These are phyloP conservation scores for Antechinus flavipes DNA, from an alignment of 2,113 vertebrate species.

Conservation along the genomic window DNA sequence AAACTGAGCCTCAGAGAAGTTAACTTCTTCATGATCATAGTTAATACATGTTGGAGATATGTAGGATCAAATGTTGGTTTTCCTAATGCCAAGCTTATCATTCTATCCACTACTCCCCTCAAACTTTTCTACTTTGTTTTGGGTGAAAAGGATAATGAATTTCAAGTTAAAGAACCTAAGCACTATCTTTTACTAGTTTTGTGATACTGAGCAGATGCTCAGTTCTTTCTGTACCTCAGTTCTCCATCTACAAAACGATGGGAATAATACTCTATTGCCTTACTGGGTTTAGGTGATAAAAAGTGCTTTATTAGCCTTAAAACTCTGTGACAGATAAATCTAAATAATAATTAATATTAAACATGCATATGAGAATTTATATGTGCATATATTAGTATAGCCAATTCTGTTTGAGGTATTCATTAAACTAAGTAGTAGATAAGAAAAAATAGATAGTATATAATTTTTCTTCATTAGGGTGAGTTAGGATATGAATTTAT, in stretches of 20 bases:
- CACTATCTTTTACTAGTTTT: not conserved
- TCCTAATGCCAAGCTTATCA: not conserved
- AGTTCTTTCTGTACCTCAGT: not conserved
- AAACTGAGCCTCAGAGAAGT: not conserved
- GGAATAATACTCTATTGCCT: not conserved
- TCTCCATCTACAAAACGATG: not conserved
- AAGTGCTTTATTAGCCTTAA: not conserved
- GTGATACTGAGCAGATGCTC: too few species aligned
- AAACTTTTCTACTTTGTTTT: not conserved
- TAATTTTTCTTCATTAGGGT: not conserved
- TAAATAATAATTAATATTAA: not conserved
- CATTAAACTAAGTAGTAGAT: not conserved
- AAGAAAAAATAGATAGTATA: not conserved
- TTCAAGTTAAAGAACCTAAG: not conserved
- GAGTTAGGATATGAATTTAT: not conserved
- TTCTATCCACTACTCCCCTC: not conserved
- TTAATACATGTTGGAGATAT: not conserved
- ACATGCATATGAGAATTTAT: not conserved
- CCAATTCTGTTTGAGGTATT: not conserved
- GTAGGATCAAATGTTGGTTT: not conserved
- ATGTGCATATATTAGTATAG: not conserved
- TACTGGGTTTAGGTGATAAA: not conserved
- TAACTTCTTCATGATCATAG: not conserved
- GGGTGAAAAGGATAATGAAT: not conserved
- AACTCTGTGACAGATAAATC: not conserved